Percentiles rank a stretch among this genome's conserved stretches.
These are phyloP conservation scores for Mya arenaria DNA, from an alignment of 1,140 invertebrate genomes.

Conservation along the genomic window DNA sequence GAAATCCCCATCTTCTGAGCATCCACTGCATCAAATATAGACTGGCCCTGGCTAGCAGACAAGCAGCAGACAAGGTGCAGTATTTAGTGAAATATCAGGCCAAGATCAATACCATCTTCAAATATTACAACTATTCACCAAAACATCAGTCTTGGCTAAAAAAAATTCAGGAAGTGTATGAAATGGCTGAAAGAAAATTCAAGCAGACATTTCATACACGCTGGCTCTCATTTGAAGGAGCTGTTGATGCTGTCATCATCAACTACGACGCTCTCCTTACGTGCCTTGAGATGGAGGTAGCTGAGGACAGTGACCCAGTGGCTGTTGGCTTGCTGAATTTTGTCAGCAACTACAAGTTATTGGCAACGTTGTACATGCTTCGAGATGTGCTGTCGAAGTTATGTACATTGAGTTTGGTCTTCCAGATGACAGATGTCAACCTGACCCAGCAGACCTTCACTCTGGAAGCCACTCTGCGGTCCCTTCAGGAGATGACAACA, in stretches of 20 bases:
- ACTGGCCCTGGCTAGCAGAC: not conserved
- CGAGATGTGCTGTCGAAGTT: not conserved
- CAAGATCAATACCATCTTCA: not conserved
- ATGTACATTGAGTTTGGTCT: too few relatives aligned
- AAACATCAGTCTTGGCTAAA: not conserved
- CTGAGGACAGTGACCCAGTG: not conserved
- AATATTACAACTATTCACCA: not conserved
- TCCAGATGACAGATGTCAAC: too few relatives aligned
- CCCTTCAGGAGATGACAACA: too few relatives aligned
- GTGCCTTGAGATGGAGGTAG: not conserved
- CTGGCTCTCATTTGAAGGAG: not conserved
- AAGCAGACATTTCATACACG: not conserved
- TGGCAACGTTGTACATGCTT: not conserved
- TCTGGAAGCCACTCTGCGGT: too few relatives aligned
- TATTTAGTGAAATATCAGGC: not conserved
- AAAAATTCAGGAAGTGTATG: not conserved
- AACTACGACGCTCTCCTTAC: not conserved
- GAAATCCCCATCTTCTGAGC: not conserved
- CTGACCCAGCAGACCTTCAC: too few relatives aligned
- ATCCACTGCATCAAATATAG: conserved; percentile 4
- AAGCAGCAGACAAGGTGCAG: not conserved
- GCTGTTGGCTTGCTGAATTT: not conserved
- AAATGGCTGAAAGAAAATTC: not conserved
- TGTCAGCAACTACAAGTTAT: not conserved
- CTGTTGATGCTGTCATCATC: not conserved